phyloP scores from a whole-genome alignment of 2,797 vertebrate species.

The Pseudochromis fuscus region DNA sequence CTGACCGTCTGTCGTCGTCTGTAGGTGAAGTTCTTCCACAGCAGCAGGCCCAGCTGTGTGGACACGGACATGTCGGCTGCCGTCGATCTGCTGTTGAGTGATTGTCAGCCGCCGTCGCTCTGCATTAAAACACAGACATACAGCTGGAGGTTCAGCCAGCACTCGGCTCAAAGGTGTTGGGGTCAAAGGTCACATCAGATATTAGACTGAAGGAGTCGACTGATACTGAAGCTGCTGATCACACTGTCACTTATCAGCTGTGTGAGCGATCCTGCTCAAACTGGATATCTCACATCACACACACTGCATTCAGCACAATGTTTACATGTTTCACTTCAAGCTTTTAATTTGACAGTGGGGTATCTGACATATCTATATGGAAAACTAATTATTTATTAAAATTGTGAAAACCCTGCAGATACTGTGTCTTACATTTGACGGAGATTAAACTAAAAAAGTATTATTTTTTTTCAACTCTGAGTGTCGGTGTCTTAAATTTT shows the following conservation, averaged over 20 bases:
- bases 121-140: slow-evolving; percentile 34
- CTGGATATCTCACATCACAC: too few relatives aligned
- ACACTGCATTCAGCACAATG: not conserved
- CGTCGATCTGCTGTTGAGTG: slow-evolving; percentile 49
- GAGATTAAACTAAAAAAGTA: too few relatives aligned
- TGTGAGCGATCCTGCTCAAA: slow-evolving; percentile 22
- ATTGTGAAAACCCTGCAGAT: too few relatives aligned
- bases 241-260: slow-evolving; percentile 27
- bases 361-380: too few relatives aligned
- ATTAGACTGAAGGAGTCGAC: too few relatives aligned
- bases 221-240: slow-evolving; percentile 41
- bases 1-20: slow-evolving; percentile 94
- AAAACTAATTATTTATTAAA: too few relatives aligned
- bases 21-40: slow-evolving; percentile 98
- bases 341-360: too few relatives aligned
- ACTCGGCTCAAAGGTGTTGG: slow-evolving; percentile 75
- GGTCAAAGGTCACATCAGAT: slow-evolving; percentile 74
- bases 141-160: slow-evolving; percentile 28
- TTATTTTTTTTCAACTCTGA: too few relatives aligned
- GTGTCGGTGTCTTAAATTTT: too few relatives aligned
- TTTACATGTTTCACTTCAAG: too few relatives aligned
- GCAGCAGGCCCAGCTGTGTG: slow-evolving; percentile 92
- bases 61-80: slow-evolving; percentile 88
- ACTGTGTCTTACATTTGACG: too few relatives aligned
- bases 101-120: slow-evolving; percentile 17